A percentile compares a stretch with the other conserved stretches of the same genome.
These are phyloP conservation scores for Macaca nemestrina DNA, from an alignment of 2,113 vertebrate genomes.

Conservation along the genomic window DNA sequence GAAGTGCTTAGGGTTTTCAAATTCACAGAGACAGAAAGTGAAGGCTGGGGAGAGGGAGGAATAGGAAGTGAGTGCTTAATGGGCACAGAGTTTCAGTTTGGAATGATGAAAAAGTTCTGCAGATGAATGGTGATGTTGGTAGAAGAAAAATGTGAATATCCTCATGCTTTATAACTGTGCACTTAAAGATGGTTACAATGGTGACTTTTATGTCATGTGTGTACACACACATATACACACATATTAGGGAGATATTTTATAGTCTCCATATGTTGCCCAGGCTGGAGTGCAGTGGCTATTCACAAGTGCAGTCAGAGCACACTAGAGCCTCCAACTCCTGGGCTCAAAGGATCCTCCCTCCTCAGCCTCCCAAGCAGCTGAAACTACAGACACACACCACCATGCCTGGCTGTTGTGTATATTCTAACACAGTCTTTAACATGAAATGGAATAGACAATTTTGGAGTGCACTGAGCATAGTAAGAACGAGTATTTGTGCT, in stretches of 20 bases:
- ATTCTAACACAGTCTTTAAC: not conserved
- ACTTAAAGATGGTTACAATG: not conserved
- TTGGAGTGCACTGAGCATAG: no score
- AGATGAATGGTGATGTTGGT: no score
- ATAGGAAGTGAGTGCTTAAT: no score
- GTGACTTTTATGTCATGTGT: not conserved
- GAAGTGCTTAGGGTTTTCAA: not conserved
- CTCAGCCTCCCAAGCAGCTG: not conserved
- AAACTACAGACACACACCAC: not conserved
- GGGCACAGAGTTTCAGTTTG: not conserved
- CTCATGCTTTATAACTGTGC: not conserved
- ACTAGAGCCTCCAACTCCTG: not conserved
- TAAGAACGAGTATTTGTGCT: not conserved
- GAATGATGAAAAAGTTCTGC: not conserved
- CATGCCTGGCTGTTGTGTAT: not conserved
- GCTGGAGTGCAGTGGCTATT: not conserved
- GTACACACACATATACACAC: not conserved
- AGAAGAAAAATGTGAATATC: rapidly evolving
- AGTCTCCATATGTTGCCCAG: not conserved
- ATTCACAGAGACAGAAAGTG: not conserved
- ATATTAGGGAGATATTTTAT: not conserved
- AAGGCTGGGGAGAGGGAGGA: not conserved
- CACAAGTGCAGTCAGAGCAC: not conserved
- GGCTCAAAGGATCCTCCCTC: not conserved
- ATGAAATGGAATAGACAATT: not conserved